Conservation (phyloP, 2,888 invertebrate species). For the Liodrosophila aerea region DNA sequence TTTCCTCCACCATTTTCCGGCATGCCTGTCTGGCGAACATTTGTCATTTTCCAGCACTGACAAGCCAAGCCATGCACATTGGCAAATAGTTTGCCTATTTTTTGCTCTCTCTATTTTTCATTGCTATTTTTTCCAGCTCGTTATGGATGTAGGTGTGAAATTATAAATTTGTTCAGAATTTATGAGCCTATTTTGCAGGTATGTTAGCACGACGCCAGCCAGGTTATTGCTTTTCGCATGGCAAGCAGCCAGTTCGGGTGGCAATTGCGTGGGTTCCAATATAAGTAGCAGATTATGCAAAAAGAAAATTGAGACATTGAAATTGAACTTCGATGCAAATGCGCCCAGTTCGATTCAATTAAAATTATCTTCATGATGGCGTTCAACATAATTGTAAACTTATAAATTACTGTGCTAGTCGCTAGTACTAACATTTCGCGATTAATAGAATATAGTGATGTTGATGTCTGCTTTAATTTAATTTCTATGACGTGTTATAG, state of each 20-base stretch:
- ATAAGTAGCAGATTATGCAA: conserved; percentile 4
- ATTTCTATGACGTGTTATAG: too few relatives aligned
- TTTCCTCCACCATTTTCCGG: conserved; percentile 47
- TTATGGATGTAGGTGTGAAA: conserved; percentile 68
- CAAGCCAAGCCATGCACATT: conserved; percentile 67
- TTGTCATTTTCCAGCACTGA: conserved; percentile 68
- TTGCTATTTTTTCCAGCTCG: conserved; percentile 33
- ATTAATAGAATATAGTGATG: too few relatives aligned
- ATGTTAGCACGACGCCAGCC: conserved; percentile 34
- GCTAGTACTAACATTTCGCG: too few relatives aligned
- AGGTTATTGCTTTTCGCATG: conserved; percentile 48
- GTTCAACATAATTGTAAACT: too few relatives aligned
- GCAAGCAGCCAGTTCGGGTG: conserved; percentile 25
- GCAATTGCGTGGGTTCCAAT: background rate
- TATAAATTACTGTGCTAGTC: too few relatives aligned
- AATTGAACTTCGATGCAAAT: background rate
- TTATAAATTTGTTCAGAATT: conserved; percentile 70
- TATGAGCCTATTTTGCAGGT: conserved; percentile 57
- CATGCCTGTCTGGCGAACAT: conserved; percentile 70
- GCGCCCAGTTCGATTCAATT: too few relatives aligned
- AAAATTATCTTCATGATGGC: too few relatives aligned
- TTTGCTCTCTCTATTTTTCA: conserved; percentile 3
- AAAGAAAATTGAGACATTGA: conserved; percentile 6
- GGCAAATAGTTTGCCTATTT: conserved; percentile 64
- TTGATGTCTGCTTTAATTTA: too few relatives aligned